phyloP scores from a whole-genome alignment of 2,113 vertebrate genomes.

The Mesoclemmys tuberculata region DNA sequence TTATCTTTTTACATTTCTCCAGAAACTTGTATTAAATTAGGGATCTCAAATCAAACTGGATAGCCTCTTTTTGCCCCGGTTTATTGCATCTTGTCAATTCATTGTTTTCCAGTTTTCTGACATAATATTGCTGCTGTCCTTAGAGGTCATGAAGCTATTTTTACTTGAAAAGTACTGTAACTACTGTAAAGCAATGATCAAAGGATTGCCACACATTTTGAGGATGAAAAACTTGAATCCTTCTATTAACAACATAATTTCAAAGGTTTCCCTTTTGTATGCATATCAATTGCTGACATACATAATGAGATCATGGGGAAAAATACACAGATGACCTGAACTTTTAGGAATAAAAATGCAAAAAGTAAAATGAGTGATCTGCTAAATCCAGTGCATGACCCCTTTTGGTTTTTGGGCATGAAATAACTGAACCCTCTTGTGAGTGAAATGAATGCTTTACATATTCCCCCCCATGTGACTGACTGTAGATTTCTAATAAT shows the following conservation, averaged over 20 bases:
- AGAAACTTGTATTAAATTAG: constrained; percentile 59
- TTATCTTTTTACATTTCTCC: constrained; percentile 43
- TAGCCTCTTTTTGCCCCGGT: constrained; percentile 70
- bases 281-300: constrained; percentile 54
- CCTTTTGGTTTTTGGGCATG: constrained; percentile 38
- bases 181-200: constrained; percentile 73
- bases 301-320: constrained; percentile 72
- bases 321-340: constrained; percentile 59
- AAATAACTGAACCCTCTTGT: constrained; percentile 53
- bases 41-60: constrained; percentile 72
- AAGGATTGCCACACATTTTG: constrained; percentile 62
- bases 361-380: constrained; percentile 46
- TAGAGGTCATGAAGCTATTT: constrained; percentile 77
- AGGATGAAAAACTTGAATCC: constrained; percentile 75
- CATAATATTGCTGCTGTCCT: constrained; percentile 79
- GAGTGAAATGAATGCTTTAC: constrained; percentile 43
- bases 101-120: constrained; percentile 79
- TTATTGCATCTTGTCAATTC: constrained; percentile 73
- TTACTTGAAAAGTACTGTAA: constrained; percentile 71
- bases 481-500: constrained; percentile 49
- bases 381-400: constrained; percentile 56
- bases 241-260: constrained; percentile 76
- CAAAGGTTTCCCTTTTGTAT: constrained; percentile 52
- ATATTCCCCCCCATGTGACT: constrained; percentile 23
- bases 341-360: constrained; percentile 60